A percentile compares a stretch with the other conserved stretches of the same genome.
Conservation (phyloP, 23 tunicate genomes). For the Trididemnum nubilum region DNA sequence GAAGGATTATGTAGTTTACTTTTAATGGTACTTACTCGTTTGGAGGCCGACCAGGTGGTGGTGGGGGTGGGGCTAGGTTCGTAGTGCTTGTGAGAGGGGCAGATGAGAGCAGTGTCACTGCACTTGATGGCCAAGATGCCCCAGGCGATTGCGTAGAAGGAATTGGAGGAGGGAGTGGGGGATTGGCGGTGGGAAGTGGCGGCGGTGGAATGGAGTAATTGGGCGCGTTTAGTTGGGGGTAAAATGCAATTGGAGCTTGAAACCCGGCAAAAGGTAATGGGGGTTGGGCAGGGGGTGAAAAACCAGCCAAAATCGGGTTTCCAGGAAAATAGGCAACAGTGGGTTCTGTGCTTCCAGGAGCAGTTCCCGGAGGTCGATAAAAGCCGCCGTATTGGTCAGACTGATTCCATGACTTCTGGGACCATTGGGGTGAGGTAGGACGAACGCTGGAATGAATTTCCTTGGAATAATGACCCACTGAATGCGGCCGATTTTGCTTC, state of each 20-base stretch:
- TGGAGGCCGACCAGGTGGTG: no score
- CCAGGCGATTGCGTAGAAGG: background rate
- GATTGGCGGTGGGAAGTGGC: slow-evolving; percentile 22
- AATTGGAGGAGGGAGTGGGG: slow-evolving; percentile 43
- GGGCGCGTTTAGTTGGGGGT: slow-evolving; percentile 7
- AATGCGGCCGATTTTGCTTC: slow-evolving; percentile 13
- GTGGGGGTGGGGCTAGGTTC: slow-evolving; percentile 28
- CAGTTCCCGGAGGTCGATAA: slow-evolving; percentile 9
- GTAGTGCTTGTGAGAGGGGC: slow-evolving; percentile 22
- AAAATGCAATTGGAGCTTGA: slow-evolving; percentile 26
- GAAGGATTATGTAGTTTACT: no score
- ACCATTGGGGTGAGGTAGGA: slow-evolving; percentile 21
- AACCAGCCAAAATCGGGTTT: background rate
- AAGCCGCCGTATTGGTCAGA: background rate
- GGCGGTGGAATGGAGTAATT: slow-evolving; percentile 40
- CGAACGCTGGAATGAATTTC: background rate
- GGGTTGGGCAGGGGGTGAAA: slow-evolving; percentile 9
- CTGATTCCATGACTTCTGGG: slow-evolving; percentile 12
- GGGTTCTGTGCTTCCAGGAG: background rate
- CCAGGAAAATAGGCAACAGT: slow-evolving; percentile 3
- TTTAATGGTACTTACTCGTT: no score
- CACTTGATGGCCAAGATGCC: background rate
- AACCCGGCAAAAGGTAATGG: slow-evolving; percentile 16
- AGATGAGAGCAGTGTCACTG: slow-evolving; percentile 4
- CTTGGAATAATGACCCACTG: slow-evolving; percentile 9